These are phyloP conservation scores for Tragelaphus eurycerus DNA, from an alignment of 2,797 vertebrate genomes.

Conservation along the genomic window DNA sequence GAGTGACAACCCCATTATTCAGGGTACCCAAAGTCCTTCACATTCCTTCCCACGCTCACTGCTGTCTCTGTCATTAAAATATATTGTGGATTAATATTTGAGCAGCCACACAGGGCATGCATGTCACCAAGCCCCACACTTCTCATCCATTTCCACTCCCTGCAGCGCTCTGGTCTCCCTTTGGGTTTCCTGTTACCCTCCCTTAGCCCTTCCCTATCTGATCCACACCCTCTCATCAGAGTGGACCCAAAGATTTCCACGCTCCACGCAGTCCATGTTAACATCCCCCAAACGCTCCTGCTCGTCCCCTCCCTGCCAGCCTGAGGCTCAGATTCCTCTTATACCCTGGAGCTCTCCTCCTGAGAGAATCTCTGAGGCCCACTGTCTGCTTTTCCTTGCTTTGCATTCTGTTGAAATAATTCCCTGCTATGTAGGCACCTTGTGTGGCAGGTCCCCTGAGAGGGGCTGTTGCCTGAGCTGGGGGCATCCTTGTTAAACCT, in stretches of 20 bases:
- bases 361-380: neutral
- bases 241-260: accelerated
- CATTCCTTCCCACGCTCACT: conserved; percentile 44
- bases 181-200: neutral
- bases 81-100: conserved; percentile 74
- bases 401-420: neutral
- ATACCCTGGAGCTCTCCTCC: no score
- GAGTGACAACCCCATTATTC: conserved; percentile 47
- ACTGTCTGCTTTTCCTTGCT: neutral
- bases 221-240: neutral
- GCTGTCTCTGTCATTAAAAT: conserved; percentile 70
- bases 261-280: neutral
- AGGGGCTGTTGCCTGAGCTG: neutral
- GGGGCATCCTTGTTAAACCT: neutral
- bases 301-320: neutral
- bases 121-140: neutral
- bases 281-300: neutral
- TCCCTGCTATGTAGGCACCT: neutral
- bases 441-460: neutral
- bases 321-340: neutral
- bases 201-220: neutral
- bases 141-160: neutral
- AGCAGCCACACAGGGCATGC: neutral
- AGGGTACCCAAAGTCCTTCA: conserved; percentile 15
- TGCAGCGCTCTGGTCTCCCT: neutral